phyloP scores from a whole-genome alignment of 2,113 vertebrate genomes.

The Psilopsiagon aurifrons region DNA sequence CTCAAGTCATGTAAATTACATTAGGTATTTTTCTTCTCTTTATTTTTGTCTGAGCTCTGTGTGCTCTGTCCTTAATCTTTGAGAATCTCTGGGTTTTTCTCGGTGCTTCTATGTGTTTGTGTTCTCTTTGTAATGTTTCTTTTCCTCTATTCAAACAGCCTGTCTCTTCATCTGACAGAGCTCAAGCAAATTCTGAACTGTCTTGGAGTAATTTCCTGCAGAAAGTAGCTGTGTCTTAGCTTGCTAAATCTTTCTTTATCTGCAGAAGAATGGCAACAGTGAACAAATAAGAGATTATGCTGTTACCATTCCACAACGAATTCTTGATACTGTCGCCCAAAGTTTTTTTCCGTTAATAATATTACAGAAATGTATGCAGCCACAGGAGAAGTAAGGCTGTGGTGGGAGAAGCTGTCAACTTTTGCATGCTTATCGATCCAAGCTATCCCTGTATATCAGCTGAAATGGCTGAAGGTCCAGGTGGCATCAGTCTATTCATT shows the following conservation, averaged over 20 bases:
- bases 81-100: background rate
- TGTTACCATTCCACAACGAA: conserved; percentile 1
- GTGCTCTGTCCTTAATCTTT: background rate
- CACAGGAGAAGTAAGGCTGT: background rate
- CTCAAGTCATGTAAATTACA: background rate
- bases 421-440: background rate
- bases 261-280: conserved; percentile 7
- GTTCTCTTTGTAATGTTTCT: conserved; percentile 13
- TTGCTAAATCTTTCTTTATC: conserved; percentile 19
- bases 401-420: background rate
- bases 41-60: background rate
- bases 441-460: background rate
- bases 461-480: background rate
- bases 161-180: background rate
- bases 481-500: background rate
- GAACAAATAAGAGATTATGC: conserved; percentile 17
- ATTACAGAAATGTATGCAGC: background rate
- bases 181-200: conserved; percentile 40
- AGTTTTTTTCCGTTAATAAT: background rate
- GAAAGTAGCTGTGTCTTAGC: background rate
- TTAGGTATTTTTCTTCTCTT: background rate
- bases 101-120: background rate
- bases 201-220: conserved; percentile 12
- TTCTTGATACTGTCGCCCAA: background rate
- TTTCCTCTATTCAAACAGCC: background rate